phyloP scores from a whole-genome alignment of 2,113 vertebrate species.

The Toxotes chatareus region DNA sequence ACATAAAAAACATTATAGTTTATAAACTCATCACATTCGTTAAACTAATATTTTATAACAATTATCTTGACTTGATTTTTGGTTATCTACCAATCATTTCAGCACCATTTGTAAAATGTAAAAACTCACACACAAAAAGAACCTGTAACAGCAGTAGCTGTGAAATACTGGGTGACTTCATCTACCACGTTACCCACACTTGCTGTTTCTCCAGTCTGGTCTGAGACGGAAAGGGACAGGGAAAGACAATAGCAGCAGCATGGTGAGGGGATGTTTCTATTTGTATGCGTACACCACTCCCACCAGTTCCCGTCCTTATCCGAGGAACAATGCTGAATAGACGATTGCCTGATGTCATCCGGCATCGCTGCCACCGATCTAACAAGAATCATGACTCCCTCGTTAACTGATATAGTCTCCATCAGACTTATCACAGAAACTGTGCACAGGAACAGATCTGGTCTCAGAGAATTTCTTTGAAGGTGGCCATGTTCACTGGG shows the following conservation, averaged over 20 bases:
- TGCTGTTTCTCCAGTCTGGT: slow-evolving; percentile 25
- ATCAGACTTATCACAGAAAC: slow-evolving; percentile 22
- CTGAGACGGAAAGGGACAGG: slow-evolving; percentile 16
- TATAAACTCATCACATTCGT: background rate
- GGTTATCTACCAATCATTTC: too few species aligned
- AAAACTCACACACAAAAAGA: too few species aligned
- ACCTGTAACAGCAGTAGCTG: background rate
- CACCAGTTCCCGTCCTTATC: slow-evolving; percentile 39
- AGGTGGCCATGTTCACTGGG: background rate
- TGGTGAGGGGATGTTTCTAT: slow-evolving; percentile 61
- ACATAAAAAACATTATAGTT: background rate
- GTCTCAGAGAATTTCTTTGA: slow-evolving; percentile 11
- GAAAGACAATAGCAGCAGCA: slow-evolving; percentile 42
- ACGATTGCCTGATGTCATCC: slow-evolving; percentile 73
- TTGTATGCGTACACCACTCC: slow-evolving; percentile 52
- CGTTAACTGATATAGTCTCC: slow-evolving; percentile 19
- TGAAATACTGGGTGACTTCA: too few species aligned
- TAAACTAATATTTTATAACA: background rate
- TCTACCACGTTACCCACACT: too few species aligned
- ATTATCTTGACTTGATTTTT: too few species aligned
- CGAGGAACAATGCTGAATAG: slow-evolving; percentile 75
- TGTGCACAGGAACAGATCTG: slow-evolving; percentile 4
- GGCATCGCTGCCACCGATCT: slow-evolving; percentile 59
- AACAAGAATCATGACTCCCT: slow-evolving; percentile 58
- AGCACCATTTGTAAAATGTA: too few species aligned